A percentile compares a stretch with the other conserved stretches of the same genome.
These are phyloP conservation scores for Sebastes steindachneri DNA, from an alignment of 2,797 vertebrate genomes.

Conservation along the genomic window DNA sequence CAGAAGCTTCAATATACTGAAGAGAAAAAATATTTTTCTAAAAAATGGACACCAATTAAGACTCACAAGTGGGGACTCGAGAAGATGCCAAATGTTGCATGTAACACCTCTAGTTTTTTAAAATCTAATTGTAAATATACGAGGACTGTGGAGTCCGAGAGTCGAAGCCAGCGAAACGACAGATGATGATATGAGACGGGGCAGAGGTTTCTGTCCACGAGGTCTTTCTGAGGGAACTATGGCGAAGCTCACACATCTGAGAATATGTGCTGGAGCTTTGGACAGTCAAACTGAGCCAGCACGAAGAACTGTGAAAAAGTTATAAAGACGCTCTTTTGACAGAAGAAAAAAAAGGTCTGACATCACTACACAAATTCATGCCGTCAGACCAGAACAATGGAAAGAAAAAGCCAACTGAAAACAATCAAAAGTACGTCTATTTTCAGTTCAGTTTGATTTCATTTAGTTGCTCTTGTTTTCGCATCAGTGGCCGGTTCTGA, in stretches of 20 bases:
- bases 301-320: neutral
- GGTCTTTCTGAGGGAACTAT: conserved; percentile 13
- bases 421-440: conserved; percentile 60
- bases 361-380: conserved; percentile 32
- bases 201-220: neutral
- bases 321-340: conserved; percentile 11
- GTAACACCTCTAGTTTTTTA: conserved; percentile 83
- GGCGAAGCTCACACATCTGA: conserved; percentile 4
- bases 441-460: conserved; percentile 59
- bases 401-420: conserved; percentile 74
- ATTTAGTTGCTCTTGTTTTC: conserved; percentile 35
- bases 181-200: conserved; percentile 4
- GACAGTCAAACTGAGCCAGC: conserved; percentile 6
- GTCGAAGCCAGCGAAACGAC: conserved; percentile 42
- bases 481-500: conserved; percentile 8
- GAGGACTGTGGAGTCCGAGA: conserved; percentile 36
- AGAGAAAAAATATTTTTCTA: conserved; percentile 80
- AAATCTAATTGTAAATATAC: conserved; percentile 69
- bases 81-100: conserved; percentile 86
- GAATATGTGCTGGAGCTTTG: conserved; percentile 22
- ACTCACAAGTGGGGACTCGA: conserved; percentile 67
- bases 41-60: conserved; percentile 68
- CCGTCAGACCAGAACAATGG: conserved; percentile 56
- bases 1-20: conserved; percentile 62
- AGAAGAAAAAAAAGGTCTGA: neutral